phyloP scores from a whole-genome alignment of 1,140 invertebrate genomes.

The Nebria ingens region DNA sequence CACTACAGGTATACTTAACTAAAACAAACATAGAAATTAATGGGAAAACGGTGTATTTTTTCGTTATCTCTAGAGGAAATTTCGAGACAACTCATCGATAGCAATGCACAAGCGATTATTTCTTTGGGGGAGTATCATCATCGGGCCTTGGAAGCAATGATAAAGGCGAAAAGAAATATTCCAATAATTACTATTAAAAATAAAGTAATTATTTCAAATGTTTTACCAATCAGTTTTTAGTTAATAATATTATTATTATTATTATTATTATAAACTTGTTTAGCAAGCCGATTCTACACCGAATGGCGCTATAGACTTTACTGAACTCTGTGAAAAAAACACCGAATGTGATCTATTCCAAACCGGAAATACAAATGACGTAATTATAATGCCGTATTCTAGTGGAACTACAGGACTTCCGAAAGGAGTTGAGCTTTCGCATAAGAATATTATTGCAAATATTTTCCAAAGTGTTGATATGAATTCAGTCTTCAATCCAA shows the following conservation, averaged over 20 bases:
- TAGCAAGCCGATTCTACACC: conserved; percentile 32
- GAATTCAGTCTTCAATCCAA: conserved; percentile 25
- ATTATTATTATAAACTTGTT: conserved; percentile 16
- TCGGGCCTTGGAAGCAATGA: conserved; percentile 36
- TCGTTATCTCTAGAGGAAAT: conserved; percentile 64
- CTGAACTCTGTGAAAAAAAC: conserved; percentile 38
- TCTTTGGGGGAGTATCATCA: conserved; percentile 43
- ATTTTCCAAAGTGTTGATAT: conserved; percentile 23
- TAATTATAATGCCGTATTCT: conserved; percentile 52
- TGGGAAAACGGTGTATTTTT: too few species aligned
- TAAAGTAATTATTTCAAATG: conserved; percentile 24
- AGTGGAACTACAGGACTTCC: conserved; percentile 87
- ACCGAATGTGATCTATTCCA: conserved; percentile 34
- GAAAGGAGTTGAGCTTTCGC: conserved; percentile 76
- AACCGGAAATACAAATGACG: conserved; percentile 33
- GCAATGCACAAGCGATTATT: conserved; percentile 55
- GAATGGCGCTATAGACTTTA: conserved; percentile 43
- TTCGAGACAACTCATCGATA: conserved; percentile 52
- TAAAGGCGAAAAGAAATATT: conserved; percentile 34
- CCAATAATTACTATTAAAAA: conserved; percentile 45
- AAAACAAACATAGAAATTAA: conserved; percentile 6
- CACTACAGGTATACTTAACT: conserved; percentile 52
- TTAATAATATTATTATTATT: too few species aligned
- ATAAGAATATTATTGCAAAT: conserved; percentile 51
- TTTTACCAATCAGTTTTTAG: too few species aligned